Evolutionary conservation across 1,140 invertebrate species (phyloP).

Genomic region (Drosophila kepulauana): DNA sequence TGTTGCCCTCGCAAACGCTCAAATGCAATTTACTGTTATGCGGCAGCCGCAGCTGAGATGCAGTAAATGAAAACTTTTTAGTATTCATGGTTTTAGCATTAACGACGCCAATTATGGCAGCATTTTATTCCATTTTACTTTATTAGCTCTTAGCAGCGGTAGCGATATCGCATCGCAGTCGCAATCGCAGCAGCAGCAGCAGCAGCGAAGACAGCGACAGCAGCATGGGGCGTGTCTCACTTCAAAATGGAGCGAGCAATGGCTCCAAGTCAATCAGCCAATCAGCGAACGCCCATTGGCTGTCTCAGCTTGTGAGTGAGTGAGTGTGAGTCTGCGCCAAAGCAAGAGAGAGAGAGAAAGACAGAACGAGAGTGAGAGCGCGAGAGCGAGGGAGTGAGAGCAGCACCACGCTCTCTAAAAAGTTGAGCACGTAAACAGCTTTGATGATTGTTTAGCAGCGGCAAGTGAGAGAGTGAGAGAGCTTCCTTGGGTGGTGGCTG

Average conservation of each 20-base stretch:
- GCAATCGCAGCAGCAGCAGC: neutral
- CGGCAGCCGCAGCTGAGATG: slow-evolving; percentile 45
- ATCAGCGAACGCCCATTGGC: slow-evolving; percentile 36
- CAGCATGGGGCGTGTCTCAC: slow-evolving; percentile 45
- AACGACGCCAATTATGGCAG: slow-evolving; percentile 77
- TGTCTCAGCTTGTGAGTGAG: neutral
- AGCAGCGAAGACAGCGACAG: neutral
- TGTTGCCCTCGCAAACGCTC: neutral
- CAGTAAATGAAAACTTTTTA: slow-evolving; percentile 74
- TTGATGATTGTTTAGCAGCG: slow-evolving; percentile 14
- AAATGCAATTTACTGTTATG: slow-evolving; percentile 39
- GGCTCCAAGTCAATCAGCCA: slow-evolving; percentile 58
- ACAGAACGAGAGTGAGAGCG: slow-evolving; percentile 20
- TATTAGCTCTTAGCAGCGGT: slow-evolving; percentile 58
- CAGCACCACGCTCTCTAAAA: slow-evolving; percentile 11
- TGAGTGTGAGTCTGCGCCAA: slow-evolving; percentile 44
- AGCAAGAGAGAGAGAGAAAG: slow-evolving; percentile 34
- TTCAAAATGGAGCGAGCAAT: slow-evolving; percentile 49
- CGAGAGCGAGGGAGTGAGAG: slow-evolving; percentile 15
- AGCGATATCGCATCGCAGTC: slow-evolving; percentile 5
- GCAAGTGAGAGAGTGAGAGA: slow-evolving; percentile 2
- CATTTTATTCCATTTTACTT: slow-evolving; percentile 72
- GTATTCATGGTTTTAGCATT: slow-evolving; percentile 79
- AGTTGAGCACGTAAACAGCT: slow-evolving; percentile 19
- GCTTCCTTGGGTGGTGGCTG: slow-evolving; percentile 25